Base-by-base conservation (phyloP, 2,888 invertebrate species). In the Drosophila subsilvestris region DNA sequence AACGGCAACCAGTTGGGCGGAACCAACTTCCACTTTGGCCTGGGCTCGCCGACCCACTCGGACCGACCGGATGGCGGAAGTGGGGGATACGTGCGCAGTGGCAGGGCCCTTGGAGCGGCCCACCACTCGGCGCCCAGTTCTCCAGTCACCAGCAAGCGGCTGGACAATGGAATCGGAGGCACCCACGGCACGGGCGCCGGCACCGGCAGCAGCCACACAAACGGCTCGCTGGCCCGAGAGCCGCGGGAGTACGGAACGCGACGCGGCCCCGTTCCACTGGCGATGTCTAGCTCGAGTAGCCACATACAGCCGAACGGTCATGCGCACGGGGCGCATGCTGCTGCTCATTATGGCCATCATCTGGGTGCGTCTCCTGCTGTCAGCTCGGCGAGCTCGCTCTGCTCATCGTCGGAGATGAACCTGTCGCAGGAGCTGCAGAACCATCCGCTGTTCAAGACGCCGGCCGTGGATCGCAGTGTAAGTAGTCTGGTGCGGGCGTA, bases 401-500 rank as follows among this genome's bases (percentile, higher is more conserved):
- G 92, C 70, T 92, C 92, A 66, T 92, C 92, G 58, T 92, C 92
- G 59, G 92, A 92, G 76, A 92, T 92, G 92, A 92, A 92, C 81
- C 86, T 92, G 51, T 92, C 92, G 93, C 94, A 94, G 76, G 96
- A 96, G 91, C 93, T 92, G 43, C 92, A 92, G 76, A 91, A 92
- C 82, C 92, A 92, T 89, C 92, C 92, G 63, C 86, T 92, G 65
- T 93, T 93, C 75, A 93, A 93, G 80, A 93, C 93, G 45, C 95
- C 95, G 58, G 93, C 94, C 51, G 94, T 95, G 61, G 95, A 95
- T 90, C 92, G 94, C 93, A 94, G 94, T 89, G 95, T 95, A 93
- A 94, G 94, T 94, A 89, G 66, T 61, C 29, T 82, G 78, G 82
- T 84, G 65, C 83, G 74, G 57, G 87, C 68, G 44, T 86, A 86